phyloP scores from a whole-genome alignment of 2,113 vertebrate species.

The Rattus rattus region DNA sequence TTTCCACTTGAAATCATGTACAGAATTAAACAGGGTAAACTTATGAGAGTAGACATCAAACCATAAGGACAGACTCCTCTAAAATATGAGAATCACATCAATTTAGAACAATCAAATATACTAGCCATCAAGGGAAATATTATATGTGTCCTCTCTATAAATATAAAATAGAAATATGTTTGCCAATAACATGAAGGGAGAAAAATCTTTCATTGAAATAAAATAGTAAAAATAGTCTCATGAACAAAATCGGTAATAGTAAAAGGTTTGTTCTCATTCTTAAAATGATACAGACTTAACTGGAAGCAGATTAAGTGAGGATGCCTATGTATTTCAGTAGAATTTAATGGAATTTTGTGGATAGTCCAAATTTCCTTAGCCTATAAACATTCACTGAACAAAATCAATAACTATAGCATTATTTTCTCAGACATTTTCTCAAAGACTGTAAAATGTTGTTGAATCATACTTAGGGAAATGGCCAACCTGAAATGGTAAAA shows the following conservation, averaged over 20 bases:
- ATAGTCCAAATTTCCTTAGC: neutral
- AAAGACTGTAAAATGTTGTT: neutral
- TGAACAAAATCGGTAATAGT: neutral
- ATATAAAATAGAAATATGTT: neutral
- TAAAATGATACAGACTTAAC: neutral
- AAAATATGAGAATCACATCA: neutral
- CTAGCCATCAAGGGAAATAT: neutral
- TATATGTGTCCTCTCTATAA: neutral
- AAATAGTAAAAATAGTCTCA: neutral
- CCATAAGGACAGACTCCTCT: neutral
- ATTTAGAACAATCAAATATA: neutral
- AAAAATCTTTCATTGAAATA: slow-evolving; percentile 7
- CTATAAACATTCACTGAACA: slow-evolving; percentile 11
- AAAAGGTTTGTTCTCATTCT: neutral
- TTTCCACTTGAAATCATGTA: neutral
- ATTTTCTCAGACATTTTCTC: slow-evolving; percentile 3
- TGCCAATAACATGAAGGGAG: neutral
- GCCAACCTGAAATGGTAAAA: slow-evolving; percentile 30
- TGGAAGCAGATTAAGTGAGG: slow-evolving; percentile 6
- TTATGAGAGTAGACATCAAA: neutral
- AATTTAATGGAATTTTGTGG: neutral
- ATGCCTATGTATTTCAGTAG: neutral
- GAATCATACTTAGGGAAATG: slow-evolving; percentile 1
- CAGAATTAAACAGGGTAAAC: neutral
- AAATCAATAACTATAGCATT: neutral